phyloP scores from a whole-genome alignment of 1,140 invertebrate species.

The Leptopilina boulardi region DNA sequence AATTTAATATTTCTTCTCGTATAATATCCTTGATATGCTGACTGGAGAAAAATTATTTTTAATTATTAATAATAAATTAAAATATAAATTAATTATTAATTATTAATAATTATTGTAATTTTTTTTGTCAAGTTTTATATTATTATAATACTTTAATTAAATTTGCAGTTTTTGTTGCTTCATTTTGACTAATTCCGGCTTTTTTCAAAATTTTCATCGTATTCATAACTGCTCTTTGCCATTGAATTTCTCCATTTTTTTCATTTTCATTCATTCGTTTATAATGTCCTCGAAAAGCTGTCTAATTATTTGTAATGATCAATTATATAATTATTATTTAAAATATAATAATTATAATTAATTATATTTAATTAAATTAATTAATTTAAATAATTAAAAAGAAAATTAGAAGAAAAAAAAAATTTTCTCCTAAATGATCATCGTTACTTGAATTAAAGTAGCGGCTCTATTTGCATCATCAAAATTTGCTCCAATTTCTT shows the following conservation, averaged over 20 bases:
- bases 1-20: conserved; percentile 63
- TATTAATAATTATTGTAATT: not conserved
- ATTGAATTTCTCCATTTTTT: conserved; percentile 68
- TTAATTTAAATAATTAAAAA: not conserved
- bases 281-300: conserved; percentile 62
- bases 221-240: conserved; percentile 72
- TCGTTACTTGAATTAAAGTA: conserved; percentile 69
- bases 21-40: conserved; percentile 75
- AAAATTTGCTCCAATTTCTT: conserved; percentile 52
- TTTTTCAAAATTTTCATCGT: conserved; percentile 72
- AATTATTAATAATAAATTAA: not conserved
- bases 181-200: conserved; percentile 68
- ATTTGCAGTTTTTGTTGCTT: conserved; percentile 70
- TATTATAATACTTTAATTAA: conserved; percentile 67
- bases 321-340: too few species aligned
- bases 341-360: too few species aligned
- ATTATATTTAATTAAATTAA: not conserved
- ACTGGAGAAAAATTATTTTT: conserved; percentile 51
- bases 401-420: not conserved
- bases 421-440: conserved; percentile 21
- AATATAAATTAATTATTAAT: too few species aligned
- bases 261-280: conserved; percentile 59
- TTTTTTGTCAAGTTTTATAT: not conserved
- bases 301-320: conserved; percentile 37
- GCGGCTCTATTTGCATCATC: conserved; percentile 62